phyloP scores from a whole-genome alignment of 2,888 invertebrate species.

The Plutella xylostella region DNA sequence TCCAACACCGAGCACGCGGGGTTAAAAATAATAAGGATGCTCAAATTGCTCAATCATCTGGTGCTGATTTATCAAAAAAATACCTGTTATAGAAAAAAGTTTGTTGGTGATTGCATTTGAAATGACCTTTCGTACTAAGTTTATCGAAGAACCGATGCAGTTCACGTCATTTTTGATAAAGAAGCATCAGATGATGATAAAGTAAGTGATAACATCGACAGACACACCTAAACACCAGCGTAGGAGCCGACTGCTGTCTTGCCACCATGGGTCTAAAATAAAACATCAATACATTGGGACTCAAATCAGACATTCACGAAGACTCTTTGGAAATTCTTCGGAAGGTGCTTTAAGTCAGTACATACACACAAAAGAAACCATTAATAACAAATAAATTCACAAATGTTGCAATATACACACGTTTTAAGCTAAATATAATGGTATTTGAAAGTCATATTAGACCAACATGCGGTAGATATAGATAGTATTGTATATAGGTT shows the following conservation, averaged over 20 bases:
- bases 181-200: slow-evolving; percentile 36
- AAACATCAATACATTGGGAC: slow-evolving; percentile 60
- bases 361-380: background rate
- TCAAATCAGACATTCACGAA: too few relatives aligned
- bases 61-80: background rate
- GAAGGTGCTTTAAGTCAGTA: background rate
- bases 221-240: slow-evolving; percentile 72
- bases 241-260: slow-evolving; percentile 69
- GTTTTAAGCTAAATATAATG: background rate
- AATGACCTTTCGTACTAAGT: too few relatives aligned
- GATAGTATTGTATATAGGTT: too few relatives aligned
- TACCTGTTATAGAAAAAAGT: background rate
- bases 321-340: too few relatives aligned
- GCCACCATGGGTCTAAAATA: slow-evolving; percentile 70
- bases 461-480: too few relatives aligned
- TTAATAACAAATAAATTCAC: background rate
- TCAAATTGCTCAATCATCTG: background rate
- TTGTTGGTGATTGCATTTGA: background rate
- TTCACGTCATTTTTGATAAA: slow-evolving; percentile 45
- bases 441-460: too few relatives aligned
- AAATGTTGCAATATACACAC: background rate
- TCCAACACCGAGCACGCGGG: too few relatives aligned
- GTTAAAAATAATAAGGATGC: too few relatives aligned
- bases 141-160: too few relatives aligned
- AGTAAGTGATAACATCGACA: slow-evolving; percentile 65